Evolutionary conservation across 2,888 invertebrate genomes (phyloP), one percentile per base, ranked within the genome.

Genomic region (Lottia gigantea): DNA sequence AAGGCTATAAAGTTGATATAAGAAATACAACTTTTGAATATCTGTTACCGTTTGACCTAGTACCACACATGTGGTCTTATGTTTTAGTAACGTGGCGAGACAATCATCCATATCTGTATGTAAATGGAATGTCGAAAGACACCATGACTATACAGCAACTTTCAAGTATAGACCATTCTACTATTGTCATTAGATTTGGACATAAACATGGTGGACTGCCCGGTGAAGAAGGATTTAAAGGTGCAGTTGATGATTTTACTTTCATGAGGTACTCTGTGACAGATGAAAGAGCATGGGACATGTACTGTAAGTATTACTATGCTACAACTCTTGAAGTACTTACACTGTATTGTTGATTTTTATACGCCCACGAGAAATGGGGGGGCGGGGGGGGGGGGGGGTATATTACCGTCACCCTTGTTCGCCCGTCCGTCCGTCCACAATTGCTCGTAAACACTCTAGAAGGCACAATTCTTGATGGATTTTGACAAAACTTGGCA

Each of bases 161-260:
- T 19, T 31, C 64, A 40, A 64, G 25, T 16, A 31, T 31, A 11
- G 45, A 55, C 23, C 61, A 65, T 16, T 61, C 64, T 40, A 55
- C 40, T 23, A 55, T 40, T 25, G 25, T 40, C 45, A 40, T 65
- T 40, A 26, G 65, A n/a, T 69, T 69, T 46, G 69, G 69, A 8
- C 64, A 64, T 46, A 40, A 25, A 49, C 47, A 64, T 49, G 69
- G 46, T 65, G 64, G 64, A 69, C 45, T 68, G 11, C 15, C 66
- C 19, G n/a, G 40, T 14, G 46, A 62, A 16, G 61, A 64, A 61
- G 62, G 55, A 7, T 71, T 69, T 63, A 66, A 67, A 23, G 76
- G 76, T 61, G 74, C 65, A 47, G 26, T 74, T 0, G 76, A 76
- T 73, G 74, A 76, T 25, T 70, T 74, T 40, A 31, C 63, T 14